Base-by-base conservation (phyloP, 2,888 invertebrate genomes). In the Diaperis boleti region DNA sequence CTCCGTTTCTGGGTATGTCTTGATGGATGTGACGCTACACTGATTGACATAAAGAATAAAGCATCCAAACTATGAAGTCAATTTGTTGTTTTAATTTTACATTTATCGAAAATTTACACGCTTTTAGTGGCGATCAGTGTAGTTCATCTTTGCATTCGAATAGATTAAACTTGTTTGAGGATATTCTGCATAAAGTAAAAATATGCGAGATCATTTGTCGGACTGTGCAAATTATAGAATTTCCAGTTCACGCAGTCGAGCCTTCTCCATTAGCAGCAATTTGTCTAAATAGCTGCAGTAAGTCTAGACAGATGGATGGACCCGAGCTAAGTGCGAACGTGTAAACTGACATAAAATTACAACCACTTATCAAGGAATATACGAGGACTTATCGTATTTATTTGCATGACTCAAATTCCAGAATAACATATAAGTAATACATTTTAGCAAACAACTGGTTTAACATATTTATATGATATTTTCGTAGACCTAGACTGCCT, bases 231-330 rank as follows among this genome's bases (percentile, higher is more conserved):
- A 76, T 76, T 75, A 73, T 74, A 72, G 72, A 74, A 75, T 74
- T 72, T 72, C 63, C 74, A 72, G 70, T 69, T 71, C 72, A 70
- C 65, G 65, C 73, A 72, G 69, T 67, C 71, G 67, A 65, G 71
- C 72, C 70, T 67, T 72, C 69, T 72, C 76, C 76, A 78, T 78
- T 79, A 77, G 77, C 73, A 72, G 74, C 68, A 74, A 76, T 79
- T 79, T 77, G 75, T 74, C 69, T 75, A 79, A 79, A 78, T 79
- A 72, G 74, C 78, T 76, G 77, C 74, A 78, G 75, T 78, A 77
- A 77, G 73, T 76, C 76, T 74, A 72, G 72, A 72, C 72, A 72
- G 76, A 75, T 75, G 74, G 72, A 76, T 70, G 67, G 68, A 68
- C 66, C 63, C 31, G 37, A 49, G 49, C 11, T 52, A 59, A 52